Percentiles rank a stretch among this genome's conserved stretches.
These are phyloP conservation scores for Sciurus niger DNA, from an alignment of 2,113 vertebrate genomes.

Conservation along the genomic window DNA sequence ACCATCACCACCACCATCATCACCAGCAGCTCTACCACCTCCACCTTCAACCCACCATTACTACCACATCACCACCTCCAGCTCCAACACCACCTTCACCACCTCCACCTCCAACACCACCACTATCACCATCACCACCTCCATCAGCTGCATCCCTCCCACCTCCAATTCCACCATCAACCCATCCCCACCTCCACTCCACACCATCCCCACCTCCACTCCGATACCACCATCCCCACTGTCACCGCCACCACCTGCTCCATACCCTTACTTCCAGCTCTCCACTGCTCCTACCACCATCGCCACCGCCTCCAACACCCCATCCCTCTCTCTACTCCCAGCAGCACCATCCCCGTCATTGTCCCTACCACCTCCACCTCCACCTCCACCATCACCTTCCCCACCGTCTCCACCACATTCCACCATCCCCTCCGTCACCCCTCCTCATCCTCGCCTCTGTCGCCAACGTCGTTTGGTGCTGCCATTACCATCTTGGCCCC, in stretches of 20 bases:
- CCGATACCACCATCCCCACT: too few species aligned
- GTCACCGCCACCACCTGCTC: accelerated
- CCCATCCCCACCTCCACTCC: too few species aligned
- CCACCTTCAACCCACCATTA: not conserved
- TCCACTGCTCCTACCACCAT: accelerated
- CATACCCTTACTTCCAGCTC: not conserved
- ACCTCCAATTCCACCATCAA: too few species aligned
- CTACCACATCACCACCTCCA: not conserved
- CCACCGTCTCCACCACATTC: too few species aligned
- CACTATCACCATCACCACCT: not conserved
- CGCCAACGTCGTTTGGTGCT: not conserved
- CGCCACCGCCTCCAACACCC: too few species aligned
- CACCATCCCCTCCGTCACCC: not conserved
- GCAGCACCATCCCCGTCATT: not conserved
- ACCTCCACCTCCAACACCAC: not conserved
- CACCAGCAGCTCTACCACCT: not conserved
- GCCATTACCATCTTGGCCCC: not conserved
- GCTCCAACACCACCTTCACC: not conserved
- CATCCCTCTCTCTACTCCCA: not conserved
- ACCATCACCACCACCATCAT: not conserved
- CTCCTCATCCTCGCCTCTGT: too few species aligned
- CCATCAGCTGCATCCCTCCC: too few species aligned
- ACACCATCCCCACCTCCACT: not conserved
- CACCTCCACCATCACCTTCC: not conserved
- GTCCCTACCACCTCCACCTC: not conserved